Evolutionary conservation across 1,140 invertebrate species (phyloP).

Genomic region (Drosophila oshimai): DNA sequence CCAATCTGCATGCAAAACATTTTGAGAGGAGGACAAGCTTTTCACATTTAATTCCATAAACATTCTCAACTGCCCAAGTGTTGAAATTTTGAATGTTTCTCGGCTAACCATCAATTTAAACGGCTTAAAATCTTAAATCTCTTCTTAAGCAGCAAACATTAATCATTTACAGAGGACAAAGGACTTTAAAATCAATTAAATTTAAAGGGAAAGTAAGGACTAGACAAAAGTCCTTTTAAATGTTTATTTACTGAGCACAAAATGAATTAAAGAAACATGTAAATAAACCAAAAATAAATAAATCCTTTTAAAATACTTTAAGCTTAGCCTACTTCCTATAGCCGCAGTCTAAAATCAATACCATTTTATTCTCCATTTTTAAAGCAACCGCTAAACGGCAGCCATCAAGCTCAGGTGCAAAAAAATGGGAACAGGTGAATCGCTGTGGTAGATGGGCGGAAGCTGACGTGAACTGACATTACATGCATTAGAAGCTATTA

Average conservation of each 20-base stretch:
- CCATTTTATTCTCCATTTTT: background rate
- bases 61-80: background rate
- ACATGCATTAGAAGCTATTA: slow-evolving; percentile 78
- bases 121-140: background rate
- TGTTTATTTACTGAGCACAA: no score
- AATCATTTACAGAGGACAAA: background rate
- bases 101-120: slow-evolving; percentile 9
- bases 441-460: slow-evolving; percentile 38
- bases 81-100: background rate
- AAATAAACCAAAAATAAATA: no score
- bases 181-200: no score
- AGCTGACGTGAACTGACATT: slow-evolving; percentile 74
- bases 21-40: slow-evolving; percentile 15
- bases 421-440: slow-evolving; percentile 7
- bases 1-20: slow-evolving; percentile 18
- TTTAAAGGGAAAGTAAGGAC: no score
- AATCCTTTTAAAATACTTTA: background rate
- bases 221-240: no score
- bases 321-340: background rate
- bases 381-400: slow-evolving; percentile 30
- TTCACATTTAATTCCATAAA: slow-evolving; percentile 35
- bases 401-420: slow-evolving; percentile 18
- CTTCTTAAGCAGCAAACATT: background rate
- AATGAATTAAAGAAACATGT: no score
- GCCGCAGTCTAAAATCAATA: slow-evolving; percentile 21